Base-by-base conservation (phyloP, 2,888 invertebrate genomes). In the Caenorhabditis doughertyi region DNA sequence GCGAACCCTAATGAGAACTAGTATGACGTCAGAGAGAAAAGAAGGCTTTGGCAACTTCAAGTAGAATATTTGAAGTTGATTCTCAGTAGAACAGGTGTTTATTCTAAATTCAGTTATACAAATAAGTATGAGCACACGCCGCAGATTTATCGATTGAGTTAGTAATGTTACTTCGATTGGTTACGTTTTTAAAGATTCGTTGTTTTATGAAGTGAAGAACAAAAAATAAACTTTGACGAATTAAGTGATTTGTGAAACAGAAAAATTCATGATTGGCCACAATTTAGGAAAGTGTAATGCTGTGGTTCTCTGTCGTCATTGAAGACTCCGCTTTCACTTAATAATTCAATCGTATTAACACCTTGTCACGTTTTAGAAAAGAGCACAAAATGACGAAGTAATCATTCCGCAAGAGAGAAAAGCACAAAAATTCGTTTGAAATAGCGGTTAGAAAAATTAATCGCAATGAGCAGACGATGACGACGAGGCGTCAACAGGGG, bases 311-410 rank as follows among this genome's bases (percentile, higher is more conserved):
- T 49, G 49, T 49, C 49, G 32, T 18, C 32, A 56, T 32, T n/a
- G 11, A n/a, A n/a, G n/a, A n/a, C n/a, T n/a, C n/a, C n/a, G 27
- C 32, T 29, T 60, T 32, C 23, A 51, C 4, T 32, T 67, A 67
- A 67, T 53, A 53, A 67, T n/a, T 18, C 7, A 7, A 39, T 39
- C 39, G 13, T 64, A 18, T 67, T 67, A 23, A 53, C 67, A 67
- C 67, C 53, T 53, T 2, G 27, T 67, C 53, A 67, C 53, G 53
- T 55, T 67, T 53, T 32, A 3, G 21, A 21, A 21, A 64, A 64
- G 29, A 47, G 64, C 64, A 64, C 64, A 65, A 65, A 65, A 49
- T 64, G 47, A 64, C 62, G 47, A n/a, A 32, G 32, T n/a, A n/a
- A 32, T 13, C 27, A 13, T 13, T 39, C 9, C 2, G 39, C 11